Base-by-base conservation (phyloP, 2,888 invertebrate genomes). In the Notocelia uddmanniana region DNA sequence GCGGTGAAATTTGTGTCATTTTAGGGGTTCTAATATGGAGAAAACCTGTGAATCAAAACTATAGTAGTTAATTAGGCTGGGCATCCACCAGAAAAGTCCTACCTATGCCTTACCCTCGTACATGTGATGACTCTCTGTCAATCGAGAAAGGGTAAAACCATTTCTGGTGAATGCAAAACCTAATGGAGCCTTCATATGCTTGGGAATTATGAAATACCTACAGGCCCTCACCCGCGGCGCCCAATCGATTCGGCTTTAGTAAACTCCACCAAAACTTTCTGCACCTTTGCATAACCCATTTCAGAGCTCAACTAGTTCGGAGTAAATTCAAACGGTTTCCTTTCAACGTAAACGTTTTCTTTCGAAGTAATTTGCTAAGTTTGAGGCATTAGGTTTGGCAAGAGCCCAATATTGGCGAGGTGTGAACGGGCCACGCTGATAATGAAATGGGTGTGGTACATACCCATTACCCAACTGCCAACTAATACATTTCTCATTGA, bases 221-320 rank as follows among this genome's bases (percentile, higher is more conserved):
- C 13, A 11, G 19, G 50, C 11, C 18, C 23, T 41, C 15, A 10
- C 59, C n/a, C 19, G 13, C 41, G 15, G 23, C 9, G 13, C 19
- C 31, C 18, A 31, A 48, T 50, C 48, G 50, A 50, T 63, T 63
- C 31, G 11, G 31, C 50, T 13, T 31, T 48, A 13, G 62, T 60
- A 18, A 31, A 50, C 41, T 60, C 23, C 15, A 18, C n/a, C 3
- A 19, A 21, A 63, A 63, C 52, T 52, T 52, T 48, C 45, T 34
- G 15, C 34, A 52, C 52, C 50, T 48, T 15, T 64, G 52, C 52
- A 64, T 54, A 64, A 64, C 64, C 52, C 64, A 64, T 54, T 54
- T 23, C 31, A 31, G 23, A 37, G 52, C 54, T 52, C 64, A 54
- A 23, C 37, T 64, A 64, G 64, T 54, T 54, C 26, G 21, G 10